Conservation (phyloP, 2,888 invertebrate genomes). For the Orthosia cruda region DNA sequence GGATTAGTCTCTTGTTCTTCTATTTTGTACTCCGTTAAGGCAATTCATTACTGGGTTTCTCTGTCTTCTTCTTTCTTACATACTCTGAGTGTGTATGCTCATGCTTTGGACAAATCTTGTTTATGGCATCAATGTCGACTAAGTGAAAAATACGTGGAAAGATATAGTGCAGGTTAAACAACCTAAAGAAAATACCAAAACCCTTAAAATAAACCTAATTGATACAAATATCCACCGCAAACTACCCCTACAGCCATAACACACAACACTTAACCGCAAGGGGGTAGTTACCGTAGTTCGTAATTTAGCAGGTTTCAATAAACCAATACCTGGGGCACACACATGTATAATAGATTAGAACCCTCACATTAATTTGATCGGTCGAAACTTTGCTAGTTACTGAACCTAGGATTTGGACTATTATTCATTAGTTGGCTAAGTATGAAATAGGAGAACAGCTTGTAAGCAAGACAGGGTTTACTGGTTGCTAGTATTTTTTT, state of each 20-base stretch:
- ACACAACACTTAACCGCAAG: conserved; percentile 44
- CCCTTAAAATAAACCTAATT: not conserved
- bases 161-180: not conserved
- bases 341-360: conserved; percentile 62
- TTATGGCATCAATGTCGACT: too few species aligned
- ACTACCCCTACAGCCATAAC: conserved; percentile 16
- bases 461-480: not conserved
- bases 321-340: conserved; percentile 42
- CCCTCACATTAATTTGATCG: conserved; percentile 59
- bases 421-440: conserved; percentile 32
- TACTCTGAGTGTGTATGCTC: too few species aligned
- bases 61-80: too few species aligned
- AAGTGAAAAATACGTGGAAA: not conserved
- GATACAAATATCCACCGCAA: not conserved
- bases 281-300: conserved; percentile 43
- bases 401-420: conserved; percentile 44
- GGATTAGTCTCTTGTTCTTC: too few species aligned
- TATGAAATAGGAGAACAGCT: conserved; percentile 4
- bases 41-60: too few species aligned
- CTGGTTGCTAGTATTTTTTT: too few species aligned
- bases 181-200: not conserved
- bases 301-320: conserved; percentile 65
- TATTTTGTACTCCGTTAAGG: too few species aligned
- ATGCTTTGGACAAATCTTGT: too few species aligned
- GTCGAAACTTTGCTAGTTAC: conserved; percentile 51